Conservation (phyloP, 2,797 vertebrate genomes). For the Melanogrammus aeglefinus region DNA sequence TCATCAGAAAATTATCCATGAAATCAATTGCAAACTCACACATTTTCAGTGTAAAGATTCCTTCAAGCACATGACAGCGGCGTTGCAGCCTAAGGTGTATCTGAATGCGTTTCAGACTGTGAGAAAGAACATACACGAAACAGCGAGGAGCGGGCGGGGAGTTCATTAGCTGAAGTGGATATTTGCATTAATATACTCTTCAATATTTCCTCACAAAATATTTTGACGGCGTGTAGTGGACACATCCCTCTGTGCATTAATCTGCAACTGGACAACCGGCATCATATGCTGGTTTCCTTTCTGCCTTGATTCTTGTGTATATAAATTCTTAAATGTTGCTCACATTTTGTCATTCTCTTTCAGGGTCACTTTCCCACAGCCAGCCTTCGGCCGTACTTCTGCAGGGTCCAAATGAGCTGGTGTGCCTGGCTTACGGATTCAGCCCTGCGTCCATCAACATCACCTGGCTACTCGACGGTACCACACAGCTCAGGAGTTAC, state of each 20-base stretch:
- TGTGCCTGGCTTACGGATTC: constrained; percentile 68
- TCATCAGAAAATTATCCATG: neutral
- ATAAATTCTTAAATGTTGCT: neutral
- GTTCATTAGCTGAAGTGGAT: no score
- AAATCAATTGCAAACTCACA: neutral
- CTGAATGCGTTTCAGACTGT: no score
- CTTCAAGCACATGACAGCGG: neutral
- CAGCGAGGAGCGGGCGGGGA: no score
- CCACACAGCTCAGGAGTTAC: constrained; percentile 15
- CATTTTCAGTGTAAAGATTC: neutral
- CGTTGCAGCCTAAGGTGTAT: no score
- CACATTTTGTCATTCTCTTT: neutral
- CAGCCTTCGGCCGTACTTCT: constrained; percentile 58
- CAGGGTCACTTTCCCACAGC: constrained; percentile 46
- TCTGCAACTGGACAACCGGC: no score
- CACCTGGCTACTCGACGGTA: constrained; percentile 59
- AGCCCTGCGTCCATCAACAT: constrained; percentile 65
- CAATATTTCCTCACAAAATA: no score
- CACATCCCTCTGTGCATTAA: neutral
- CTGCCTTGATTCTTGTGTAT: neutral
- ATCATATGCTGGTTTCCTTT: no score
- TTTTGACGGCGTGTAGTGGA: no score
- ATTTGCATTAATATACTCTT: no score
- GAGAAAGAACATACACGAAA: no score
- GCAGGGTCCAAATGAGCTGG: constrained; percentile 49